Evolutionary conservation across 2,888 invertebrate species (phyloP).

Genomic region (Neoscelio sp.): DNA sequence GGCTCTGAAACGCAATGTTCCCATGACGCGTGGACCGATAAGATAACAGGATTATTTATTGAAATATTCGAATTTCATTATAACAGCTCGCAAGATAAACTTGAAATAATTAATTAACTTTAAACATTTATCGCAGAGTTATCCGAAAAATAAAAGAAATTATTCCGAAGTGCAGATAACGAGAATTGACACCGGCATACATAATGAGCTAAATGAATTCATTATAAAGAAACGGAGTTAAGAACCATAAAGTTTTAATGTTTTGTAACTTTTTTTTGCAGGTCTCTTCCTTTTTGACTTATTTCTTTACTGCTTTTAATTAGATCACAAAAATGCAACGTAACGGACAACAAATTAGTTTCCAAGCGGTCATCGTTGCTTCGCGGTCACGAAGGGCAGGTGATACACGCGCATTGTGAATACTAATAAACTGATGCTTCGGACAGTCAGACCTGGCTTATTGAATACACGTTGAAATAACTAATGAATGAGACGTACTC

Average conservation of each 20-base stretch:
- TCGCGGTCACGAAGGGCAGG: constrained; percentile 75
- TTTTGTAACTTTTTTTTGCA: constrained; percentile 28
- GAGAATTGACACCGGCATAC: constrained; percentile 42
- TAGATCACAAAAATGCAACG: constrained; percentile 61
- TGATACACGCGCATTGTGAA: constrained; percentile 71
- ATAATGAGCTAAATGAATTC: constrained; percentile 52
- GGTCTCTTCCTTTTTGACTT: too few relatives aligned
- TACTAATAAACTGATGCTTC: constrained; percentile 51
- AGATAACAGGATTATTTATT: constrained; percentile 59
- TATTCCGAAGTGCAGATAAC: constrained; percentile 11
- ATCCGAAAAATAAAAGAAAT: not conserved
- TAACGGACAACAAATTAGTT: constrained; percentile 74
- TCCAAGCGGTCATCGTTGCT: constrained; percentile 66
- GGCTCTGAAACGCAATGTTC: constrained; percentile 70
- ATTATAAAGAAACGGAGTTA: constrained; percentile 15
- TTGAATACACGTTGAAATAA: constrained; percentile 8
- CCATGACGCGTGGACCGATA: constrained; percentile 71
- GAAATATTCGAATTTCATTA: constrained; percentile 33
- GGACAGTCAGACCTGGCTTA: constrained; percentile 9
- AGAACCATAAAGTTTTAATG: constrained; percentile 21
- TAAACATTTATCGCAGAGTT: too few relatives aligned
- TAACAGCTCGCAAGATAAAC: too few relatives aligned
- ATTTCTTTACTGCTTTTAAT: constrained; percentile 55
- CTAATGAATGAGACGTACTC: not conserved
- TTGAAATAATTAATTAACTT: too few relatives aligned